Conservation (phyloP, 2,113 vertebrate species). For the Gopherus flavomarginatus region DNA sequence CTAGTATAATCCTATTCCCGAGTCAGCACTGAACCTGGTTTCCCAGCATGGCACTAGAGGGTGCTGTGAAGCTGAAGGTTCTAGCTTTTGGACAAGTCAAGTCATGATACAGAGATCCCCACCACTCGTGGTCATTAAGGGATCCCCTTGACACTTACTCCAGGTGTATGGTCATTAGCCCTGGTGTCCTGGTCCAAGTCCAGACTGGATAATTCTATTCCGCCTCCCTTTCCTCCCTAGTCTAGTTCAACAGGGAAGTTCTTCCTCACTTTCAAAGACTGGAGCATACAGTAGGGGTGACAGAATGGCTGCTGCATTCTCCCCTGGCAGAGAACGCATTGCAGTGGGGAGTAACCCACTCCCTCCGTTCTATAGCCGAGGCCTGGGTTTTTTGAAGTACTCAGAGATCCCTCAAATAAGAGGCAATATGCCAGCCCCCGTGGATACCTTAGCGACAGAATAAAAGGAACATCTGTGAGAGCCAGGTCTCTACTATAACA, state of each 20-base stretch:
- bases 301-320: not conserved
- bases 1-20: fast-evolving
- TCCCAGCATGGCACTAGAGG: not conserved
- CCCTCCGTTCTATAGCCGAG: not conserved
- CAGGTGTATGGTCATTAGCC: not conserved
- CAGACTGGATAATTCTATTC: not conserved
- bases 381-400: no score
- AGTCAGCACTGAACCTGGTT: not conserved
- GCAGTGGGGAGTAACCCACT: not conserved
- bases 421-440: not conserved
- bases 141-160: not conserved
- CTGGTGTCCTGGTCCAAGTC: not conserved
- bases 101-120: not conserved
- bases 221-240: not conserved
- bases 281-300: not conserved
- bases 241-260: not conserved
- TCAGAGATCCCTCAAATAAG: not conserved
- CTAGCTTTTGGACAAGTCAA: not conserved
- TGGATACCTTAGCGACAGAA: not conserved
- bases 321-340: not conserved
- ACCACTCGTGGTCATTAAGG: not conserved
- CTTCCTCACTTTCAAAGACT: not conserved
- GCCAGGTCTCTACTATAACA: not conserved
- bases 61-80: not conserved
- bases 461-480: not conserved